Base-by-base conservation (phyloP, 2,797 vertebrate species). In the Parauchenoglanis ngamensis region DNA sequence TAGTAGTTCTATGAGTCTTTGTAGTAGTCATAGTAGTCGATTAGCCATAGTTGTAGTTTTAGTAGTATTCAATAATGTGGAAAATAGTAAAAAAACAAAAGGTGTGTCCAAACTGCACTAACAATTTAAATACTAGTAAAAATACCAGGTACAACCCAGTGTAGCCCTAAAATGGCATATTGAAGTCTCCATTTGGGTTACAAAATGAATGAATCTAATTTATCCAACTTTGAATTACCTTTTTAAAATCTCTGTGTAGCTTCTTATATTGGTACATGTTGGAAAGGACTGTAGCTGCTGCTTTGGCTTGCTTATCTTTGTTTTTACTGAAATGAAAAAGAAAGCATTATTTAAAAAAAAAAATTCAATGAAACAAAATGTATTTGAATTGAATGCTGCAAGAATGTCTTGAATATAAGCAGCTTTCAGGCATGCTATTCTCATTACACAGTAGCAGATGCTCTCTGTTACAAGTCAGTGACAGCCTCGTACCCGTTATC, bases 191-290 rank as follows among this genome's bases (percentile, higher is more conserved):
- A 59, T 79, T 7, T 35, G 7, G n/a, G 3, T 78, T 56, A 21
- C 35, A 23, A 56, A 77, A 28, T 28, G 25, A 80, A 86, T 59
- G 0, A 82, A 28, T 19, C 7, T 7, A 28, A 75, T 35, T 67
- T 67, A 52, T 59, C 3, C 44, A 65, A 52, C 0, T 19, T 72
- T 54, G 8, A 2, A 12, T 0, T 93, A 99, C 98, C 91, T 85
- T 82, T 91, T 93, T 96, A 94, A 97, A 99, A 46, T 96, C 92
- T 78, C 92, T 97, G 92, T 98, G 97, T 80, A 99, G 96, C 92
- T 98, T 98, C 94, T 92, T 97, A 95, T 99, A 99, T 87, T 98
- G 96, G 96, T 96, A 99, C 96, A 99, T 97, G 94, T 99, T 99
- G 92, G 91, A 93, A 90, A 99, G 93, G 84, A 99, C 98, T 40